Evolutionary conservation across 2,797 vertebrate species (phyloP).

Genomic region (Cossypha heuglini): DNA sequence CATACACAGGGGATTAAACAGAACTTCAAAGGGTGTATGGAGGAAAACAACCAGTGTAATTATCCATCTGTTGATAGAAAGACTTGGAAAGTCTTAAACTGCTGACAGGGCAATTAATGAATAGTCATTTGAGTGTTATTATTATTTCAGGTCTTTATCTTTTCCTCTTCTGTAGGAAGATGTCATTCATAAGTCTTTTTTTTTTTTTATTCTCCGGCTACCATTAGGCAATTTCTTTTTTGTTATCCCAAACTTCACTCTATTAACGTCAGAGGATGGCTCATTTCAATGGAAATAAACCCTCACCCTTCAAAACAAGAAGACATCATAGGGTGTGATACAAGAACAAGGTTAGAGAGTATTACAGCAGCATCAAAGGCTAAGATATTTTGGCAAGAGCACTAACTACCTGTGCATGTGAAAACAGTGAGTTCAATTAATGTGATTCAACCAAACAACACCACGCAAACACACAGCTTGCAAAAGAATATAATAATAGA

Average conservation of each 20-base stretch:
- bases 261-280: slow-evolving; percentile 26
- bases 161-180: slow-evolving; percentile 78
- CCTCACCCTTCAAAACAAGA: slow-evolving; percentile 49
- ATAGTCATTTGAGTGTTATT: slow-evolving; percentile 61
- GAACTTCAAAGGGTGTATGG: slow-evolving; percentile 23
- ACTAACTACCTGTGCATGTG: neutral
- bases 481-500: neutral
- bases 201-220: neutral
- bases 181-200: slow-evolving; percentile 64
- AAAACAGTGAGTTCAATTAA: slow-evolving; percentile 29
- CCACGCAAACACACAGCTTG: neutral
- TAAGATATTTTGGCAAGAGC: slow-evolving; percentile 15
- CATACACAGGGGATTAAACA: neutral
- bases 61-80: slow-evolving; percentile 63
- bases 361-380: slow-evolving; percentile 41
- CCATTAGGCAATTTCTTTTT: slow-evolving; percentile 53
- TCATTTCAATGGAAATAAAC: slow-evolving; percentile 50
- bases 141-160: slow-evolving; percentile 81
- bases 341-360: slow-evolving; percentile 29
- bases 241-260: slow-evolving; percentile 36
- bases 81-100: slow-evolving; percentile 55
- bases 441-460: neutral
- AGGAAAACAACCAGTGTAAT: slow-evolving; percentile 54
- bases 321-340: slow-evolving; percentile 31
- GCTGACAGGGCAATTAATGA: slow-evolving; percentile 70